phyloP scores from a whole-genome alignment of 2,113 vertebrate species.

The Ia io region DNA sequence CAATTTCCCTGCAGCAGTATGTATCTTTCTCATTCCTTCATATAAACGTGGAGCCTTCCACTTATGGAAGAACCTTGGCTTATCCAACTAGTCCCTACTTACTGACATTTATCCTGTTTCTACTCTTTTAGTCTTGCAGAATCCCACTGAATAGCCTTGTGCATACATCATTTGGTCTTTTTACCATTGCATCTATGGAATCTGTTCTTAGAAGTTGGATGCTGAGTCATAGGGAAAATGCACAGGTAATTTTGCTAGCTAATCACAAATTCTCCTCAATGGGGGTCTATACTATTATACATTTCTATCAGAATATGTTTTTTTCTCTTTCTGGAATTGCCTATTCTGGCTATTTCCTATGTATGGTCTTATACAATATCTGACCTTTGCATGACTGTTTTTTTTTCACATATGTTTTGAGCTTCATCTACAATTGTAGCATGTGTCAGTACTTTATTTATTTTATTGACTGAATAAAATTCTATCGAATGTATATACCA shows the following conservation, averaged over 20 bases:
- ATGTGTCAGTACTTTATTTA: neutral
- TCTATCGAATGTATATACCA: neutral
- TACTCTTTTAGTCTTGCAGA: neutral
- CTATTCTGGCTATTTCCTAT: neutral
- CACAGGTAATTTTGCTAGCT: neutral
- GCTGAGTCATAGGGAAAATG: neutral
- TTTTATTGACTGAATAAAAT: neutral
- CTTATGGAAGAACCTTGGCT: neutral
- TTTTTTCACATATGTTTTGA: neutral
- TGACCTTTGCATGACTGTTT: neutral
- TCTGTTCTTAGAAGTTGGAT: neutral
- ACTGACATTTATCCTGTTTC: neutral
- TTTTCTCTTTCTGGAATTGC: neutral
- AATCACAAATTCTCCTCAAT: neutral
- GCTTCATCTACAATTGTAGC: neutral
- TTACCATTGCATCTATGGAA: neutral
- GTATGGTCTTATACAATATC: neutral
- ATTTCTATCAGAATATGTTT: neutral
- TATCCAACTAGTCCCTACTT: neutral
- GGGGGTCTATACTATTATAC: neutral
- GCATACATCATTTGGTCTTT: neutral
- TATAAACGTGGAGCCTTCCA: accelerated
- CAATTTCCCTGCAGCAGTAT: neutral
- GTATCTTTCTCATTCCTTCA: neutral
- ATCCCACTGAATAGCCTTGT: neutral